Conservation (phyloP, 2,797 vertebrate genomes). For the Antennarius maculatus region DNA sequence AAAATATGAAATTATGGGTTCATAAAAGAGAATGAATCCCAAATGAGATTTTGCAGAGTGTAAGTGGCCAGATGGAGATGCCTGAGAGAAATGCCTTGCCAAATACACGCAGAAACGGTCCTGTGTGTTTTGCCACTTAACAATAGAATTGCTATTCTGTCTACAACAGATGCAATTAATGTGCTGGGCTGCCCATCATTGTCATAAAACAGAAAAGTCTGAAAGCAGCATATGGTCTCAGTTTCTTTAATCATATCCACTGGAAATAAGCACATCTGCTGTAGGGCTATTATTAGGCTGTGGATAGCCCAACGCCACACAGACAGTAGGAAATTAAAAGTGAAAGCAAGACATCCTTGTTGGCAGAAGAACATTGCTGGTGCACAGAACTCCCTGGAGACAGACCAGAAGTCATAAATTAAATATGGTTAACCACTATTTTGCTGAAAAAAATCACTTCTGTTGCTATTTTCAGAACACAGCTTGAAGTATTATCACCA, state of each 20-base stretch:
- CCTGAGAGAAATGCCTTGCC: constrained; percentile 31
- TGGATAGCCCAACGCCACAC: constrained; percentile 43
- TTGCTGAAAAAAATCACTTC: constrained; percentile 20
- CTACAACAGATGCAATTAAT: constrained; percentile 39
- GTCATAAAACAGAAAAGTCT: constrained; percentile 42
- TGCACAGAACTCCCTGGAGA: constrained; percentile 28
- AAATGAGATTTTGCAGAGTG: constrained; percentile 37
- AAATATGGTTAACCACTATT: constrained; percentile 46
- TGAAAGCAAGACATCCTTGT: constrained; percentile 30
- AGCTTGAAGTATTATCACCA: neutral
- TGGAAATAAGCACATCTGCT: constrained; percentile 66
- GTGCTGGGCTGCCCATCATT: constrained; percentile 1
- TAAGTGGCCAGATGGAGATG: constrained; percentile 25
- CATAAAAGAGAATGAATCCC: constrained; percentile 39
- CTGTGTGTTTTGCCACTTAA: constrained; percentile 25
- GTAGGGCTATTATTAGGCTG: constrained; percentile 51
- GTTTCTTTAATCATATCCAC: constrained; percentile 58
- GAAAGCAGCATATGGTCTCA: constrained; percentile 58
- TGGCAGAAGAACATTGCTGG: constrained; percentile 28
- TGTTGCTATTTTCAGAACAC: constrained; percentile 24
- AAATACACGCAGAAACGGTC: constrained; percentile 37
- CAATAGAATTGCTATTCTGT: constrained; percentile 41
- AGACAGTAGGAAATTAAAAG: constrained; percentile 64
- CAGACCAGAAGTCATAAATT: constrained; percentile 35
- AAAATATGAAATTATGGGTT: constrained; percentile 1